phyloP scores from a whole-genome alignment of 2,888 invertebrate species.

The Melolontha melolontha region DNA sequence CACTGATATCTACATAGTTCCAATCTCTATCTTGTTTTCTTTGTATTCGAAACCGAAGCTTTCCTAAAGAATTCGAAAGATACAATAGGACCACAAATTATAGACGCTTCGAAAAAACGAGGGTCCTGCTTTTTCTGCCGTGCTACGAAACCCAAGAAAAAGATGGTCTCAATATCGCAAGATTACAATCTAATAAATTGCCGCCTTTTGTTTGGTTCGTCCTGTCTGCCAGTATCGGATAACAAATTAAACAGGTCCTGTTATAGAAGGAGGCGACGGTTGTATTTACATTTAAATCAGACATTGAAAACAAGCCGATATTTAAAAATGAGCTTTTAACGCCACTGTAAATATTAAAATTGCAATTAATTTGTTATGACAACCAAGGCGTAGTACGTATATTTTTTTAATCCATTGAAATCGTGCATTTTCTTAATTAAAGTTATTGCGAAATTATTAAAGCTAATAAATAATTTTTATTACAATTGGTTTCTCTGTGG shows the following conservation, averaged over 20 bases:
- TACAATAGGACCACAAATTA: constrained; percentile 34
- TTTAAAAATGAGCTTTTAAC: too few species aligned
- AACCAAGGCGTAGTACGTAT: too few species aligned
- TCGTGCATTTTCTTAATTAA: too few species aligned
- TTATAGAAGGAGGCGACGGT: neutral
- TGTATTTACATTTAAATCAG: constrained; percentile 30
- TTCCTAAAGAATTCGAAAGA: neutral
- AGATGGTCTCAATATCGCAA: constrained; percentile 26
- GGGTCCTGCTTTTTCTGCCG: constrained; percentile 23
- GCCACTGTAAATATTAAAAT: too few species aligned
- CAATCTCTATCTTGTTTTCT: constrained; percentile 1
- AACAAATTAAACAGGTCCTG: constrained; percentile 31
- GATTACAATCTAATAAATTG: constrained; percentile 40
- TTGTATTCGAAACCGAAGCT: constrained; percentile 6
- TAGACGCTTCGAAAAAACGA: constrained; percentile 7
- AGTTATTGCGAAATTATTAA: too few species aligned
- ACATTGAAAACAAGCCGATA: too few species aligned
- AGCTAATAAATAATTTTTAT: too few species aligned
- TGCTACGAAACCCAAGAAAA: constrained; percentile 18
- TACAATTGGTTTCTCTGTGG: too few species aligned
- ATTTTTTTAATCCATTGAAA: too few species aligned
- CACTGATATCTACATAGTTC: too few species aligned
- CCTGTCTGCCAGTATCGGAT: constrained; percentile 18
- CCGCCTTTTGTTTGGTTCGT: constrained; percentile 26
- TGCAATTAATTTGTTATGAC: too few species aligned